phyloP scores from a whole-genome alignment of 2,797 vertebrate species.

The Xyrichtys novacula region DNA sequence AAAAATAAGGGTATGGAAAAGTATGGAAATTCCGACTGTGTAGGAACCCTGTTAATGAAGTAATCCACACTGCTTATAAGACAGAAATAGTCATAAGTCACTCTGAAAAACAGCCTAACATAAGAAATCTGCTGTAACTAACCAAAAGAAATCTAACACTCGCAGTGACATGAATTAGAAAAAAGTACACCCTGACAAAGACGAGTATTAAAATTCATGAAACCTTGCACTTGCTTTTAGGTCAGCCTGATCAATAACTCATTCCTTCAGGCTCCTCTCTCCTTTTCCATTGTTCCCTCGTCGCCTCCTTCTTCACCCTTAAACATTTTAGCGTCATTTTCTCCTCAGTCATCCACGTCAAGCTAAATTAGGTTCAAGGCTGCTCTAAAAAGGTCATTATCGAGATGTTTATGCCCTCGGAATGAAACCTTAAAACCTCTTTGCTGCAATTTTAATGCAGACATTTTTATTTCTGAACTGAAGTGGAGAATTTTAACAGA shows the following conservation, averaged over 20 bases:
- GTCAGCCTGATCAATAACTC: constrained; percentile 46
- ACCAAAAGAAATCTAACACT: not conserved
- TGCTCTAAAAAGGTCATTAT: not conserved
- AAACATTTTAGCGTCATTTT: not conserved
- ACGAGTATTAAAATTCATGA: constrained; percentile 12
- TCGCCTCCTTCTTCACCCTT: constrained; percentile 11
- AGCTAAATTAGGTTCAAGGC: not conserved
- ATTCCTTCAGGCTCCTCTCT: constrained; percentile 21
- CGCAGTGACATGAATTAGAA: not conserved
- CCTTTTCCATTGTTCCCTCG: not conserved
- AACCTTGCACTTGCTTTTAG: constrained; percentile 22
- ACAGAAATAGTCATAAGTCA: no score
- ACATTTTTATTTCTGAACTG: no score
- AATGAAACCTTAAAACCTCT: not conserved
- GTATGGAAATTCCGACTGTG: no score
- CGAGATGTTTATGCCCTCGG: not conserved
- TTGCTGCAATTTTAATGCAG: no score
- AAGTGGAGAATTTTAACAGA: not conserved
- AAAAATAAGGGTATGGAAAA: no score
- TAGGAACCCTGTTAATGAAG: no score
- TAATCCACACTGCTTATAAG: no score
- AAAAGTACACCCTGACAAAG: not conserved
- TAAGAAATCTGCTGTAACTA: not conserved
- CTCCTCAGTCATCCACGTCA: not conserved
- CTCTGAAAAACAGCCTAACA: not conserved